Evolutionary conservation across 2,797 vertebrate genomes (phyloP).

Genomic region (Sebastolobus altivelis): DNA sequence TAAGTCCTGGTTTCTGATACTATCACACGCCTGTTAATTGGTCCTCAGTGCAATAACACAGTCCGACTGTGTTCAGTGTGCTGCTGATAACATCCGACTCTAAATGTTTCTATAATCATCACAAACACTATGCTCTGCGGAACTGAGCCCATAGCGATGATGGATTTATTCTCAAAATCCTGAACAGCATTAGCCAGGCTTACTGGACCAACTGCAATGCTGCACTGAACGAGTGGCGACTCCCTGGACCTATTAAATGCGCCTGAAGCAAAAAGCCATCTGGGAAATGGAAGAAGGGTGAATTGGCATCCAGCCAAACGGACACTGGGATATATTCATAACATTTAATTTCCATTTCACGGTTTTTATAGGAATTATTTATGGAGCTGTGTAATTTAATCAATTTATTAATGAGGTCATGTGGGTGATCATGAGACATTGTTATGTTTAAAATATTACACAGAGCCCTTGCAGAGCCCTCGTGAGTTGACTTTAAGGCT

Average conservation of each 20-base stretch:
- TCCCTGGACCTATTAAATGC: conserved; percentile 35
- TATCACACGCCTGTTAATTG: conserved; percentile 37
- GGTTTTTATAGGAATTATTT: conserved; percentile 35
- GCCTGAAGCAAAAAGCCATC: conserved; percentile 40
- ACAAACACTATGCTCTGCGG: conserved; percentile 29
- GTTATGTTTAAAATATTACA: conserved; percentile 52
- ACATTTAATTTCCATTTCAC: conserved; percentile 43
- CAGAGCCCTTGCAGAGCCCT: conserved; percentile 20
- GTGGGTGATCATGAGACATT: conserved; percentile 21
- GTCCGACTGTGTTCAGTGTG: conserved; percentile 31
- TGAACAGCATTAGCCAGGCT: conserved; percentile 15
- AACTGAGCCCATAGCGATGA: conserved; percentile 21
- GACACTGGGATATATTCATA: conserved; percentile 26
- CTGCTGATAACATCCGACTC: conserved; percentile 41
- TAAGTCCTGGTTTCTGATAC: conserved; percentile 38
- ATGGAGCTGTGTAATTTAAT: conserved; percentile 23
- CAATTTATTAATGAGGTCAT: conserved; percentile 32
- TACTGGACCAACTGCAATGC: conserved; percentile 39
- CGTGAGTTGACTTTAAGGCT: conserved; percentile 39
- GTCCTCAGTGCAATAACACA: conserved; percentile 30
- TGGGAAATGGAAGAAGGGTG: conserved; percentile 24
- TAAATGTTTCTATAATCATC: conserved; percentile 42
- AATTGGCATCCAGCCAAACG: conserved; percentile 24
- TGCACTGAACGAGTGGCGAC: conserved; percentile 27
- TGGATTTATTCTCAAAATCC: conserved; percentile 27